A percentile compares a stretch with the other conserved stretches of the same genome.
Evolutionary conservation across 1,140 invertebrate species (phyloP).

Genomic region (Periplaneta americana): DNA sequence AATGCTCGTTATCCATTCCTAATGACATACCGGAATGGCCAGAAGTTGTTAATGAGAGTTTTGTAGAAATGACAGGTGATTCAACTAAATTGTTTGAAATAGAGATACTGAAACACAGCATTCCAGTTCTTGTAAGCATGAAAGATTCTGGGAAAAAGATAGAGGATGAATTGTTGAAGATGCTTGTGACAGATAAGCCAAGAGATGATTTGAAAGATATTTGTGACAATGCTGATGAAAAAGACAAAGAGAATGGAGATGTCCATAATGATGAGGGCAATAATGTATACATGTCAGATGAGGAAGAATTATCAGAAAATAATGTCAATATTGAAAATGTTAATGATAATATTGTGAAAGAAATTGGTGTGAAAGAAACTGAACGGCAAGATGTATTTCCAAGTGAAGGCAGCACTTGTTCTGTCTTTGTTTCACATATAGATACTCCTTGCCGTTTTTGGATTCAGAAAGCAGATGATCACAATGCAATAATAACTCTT

Average conservation of each 20-base stretch:
- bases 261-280: no score
- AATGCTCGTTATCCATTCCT: constrained; percentile 55
- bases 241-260: no score
- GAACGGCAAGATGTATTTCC: no score
- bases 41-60: constrained; percentile 53
- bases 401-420: neutral
- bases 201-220: neutral
- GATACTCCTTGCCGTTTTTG: constrained; percentile 56
- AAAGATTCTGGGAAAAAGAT: constrained; percentile 26
- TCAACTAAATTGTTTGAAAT: constrained; percentile 58
- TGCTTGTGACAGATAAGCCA: constrained; percentile 19
- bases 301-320: no score
- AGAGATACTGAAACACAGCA: constrained; percentile 39
- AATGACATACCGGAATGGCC: constrained; percentile 54
- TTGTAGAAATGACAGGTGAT: constrained; percentile 53
- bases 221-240: neutral
- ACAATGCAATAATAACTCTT: constrained; percentile 43
- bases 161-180: constrained; percentile 25
- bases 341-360: no score
- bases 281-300: no score
- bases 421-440: constrained; percentile 46
- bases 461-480: constrained; percentile 51
- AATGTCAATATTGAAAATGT: no score
- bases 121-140: constrained; percentile 26
- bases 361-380: no score